phyloP scores from a whole-genome alignment of 2,888 invertebrate genomes.

The Eustalomyia histrio region DNA sequence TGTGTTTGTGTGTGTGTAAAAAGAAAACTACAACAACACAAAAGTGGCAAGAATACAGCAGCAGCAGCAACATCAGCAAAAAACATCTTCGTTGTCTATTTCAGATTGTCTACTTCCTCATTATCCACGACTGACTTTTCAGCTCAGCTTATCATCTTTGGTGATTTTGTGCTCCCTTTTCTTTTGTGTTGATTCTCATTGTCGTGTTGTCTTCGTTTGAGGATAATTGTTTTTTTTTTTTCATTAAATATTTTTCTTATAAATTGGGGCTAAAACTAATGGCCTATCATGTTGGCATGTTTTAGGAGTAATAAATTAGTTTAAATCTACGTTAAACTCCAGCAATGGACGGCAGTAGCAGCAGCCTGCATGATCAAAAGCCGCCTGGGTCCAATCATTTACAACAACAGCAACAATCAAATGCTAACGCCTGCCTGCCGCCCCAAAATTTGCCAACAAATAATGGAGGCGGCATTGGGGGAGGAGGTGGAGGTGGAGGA shows the following conservation, averaged over 20 bases:
- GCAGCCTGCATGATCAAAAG: constrained; percentile 59
- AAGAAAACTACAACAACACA: constrained; percentile 41
- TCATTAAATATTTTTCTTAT: neutral
- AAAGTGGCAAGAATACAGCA: constrained; percentile 35
- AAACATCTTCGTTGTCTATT: constrained; percentile 41
- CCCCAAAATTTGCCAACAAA: constrained; percentile 41
- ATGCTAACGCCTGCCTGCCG: constrained; percentile 43
- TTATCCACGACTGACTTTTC: constrained; percentile 14
- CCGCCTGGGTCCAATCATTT: constrained; percentile 59
- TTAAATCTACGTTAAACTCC: constrained; percentile 44
- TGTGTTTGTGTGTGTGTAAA: constrained; percentile 6
- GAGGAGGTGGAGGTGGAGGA: constrained; percentile 15
- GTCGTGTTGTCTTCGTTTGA: neutral
- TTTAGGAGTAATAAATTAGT: constrained; percentile 53
- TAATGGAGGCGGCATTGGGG: constrained; percentile 38
- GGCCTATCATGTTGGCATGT: constrained; percentile 60
- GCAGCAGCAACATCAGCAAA: constrained; percentile 9
- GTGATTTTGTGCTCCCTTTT: neutral
- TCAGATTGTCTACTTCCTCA: constrained; percentile 54
- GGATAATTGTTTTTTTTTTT: neutral
- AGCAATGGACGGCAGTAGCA: constrained; percentile 61
- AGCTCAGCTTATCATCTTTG: constrained; percentile 5
- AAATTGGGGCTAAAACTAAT: constrained; percentile 33
- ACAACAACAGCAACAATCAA: constrained; percentile 27
- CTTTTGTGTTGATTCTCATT: neutral